phyloP scores from a whole-genome alignment of 2,797 vertebrate genomes.

The Psittacula echo region DNA sequence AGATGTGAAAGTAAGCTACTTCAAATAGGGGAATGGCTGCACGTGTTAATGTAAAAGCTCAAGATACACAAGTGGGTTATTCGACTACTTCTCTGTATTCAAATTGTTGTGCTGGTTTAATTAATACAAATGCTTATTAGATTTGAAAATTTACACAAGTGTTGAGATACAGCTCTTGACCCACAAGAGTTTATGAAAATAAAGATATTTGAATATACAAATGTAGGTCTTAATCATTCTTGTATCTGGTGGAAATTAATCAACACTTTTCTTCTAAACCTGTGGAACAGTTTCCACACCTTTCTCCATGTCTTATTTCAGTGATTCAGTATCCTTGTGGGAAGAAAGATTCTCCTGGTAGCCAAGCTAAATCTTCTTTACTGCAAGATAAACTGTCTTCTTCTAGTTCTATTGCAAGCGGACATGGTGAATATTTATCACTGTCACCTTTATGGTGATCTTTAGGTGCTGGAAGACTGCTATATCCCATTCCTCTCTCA shows the following conservation, averaged over 20 bases:
- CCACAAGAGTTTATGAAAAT: neutral
- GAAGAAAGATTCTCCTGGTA: neutral
- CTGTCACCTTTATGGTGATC: neutral
- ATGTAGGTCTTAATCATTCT: neutral
- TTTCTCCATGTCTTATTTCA: neutral
- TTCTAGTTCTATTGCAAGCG: neutral
- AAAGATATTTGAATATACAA: neutral
- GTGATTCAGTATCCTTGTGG: neutral
- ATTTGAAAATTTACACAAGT: neutral
- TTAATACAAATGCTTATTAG: neutral
- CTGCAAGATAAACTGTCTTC: neutral
- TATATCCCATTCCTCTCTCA: neutral
- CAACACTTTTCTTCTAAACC: neutral
- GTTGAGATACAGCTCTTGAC: neutral
- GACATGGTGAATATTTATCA: neutral
- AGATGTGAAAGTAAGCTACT: neutral
- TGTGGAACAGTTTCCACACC: neutral
- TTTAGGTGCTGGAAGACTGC: neutral
- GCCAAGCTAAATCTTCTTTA: slow-evolving; percentile 28
- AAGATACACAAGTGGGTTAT: neutral
- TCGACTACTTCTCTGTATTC: neutral
- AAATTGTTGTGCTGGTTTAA: neutral
- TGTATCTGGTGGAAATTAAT: neutral
- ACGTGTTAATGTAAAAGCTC: neutral
- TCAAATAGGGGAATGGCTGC: neutral